Evolutionary conservation across 2,113 vertebrate species (phyloP).

Genomic region (Macrotis lagotis): DNA sequence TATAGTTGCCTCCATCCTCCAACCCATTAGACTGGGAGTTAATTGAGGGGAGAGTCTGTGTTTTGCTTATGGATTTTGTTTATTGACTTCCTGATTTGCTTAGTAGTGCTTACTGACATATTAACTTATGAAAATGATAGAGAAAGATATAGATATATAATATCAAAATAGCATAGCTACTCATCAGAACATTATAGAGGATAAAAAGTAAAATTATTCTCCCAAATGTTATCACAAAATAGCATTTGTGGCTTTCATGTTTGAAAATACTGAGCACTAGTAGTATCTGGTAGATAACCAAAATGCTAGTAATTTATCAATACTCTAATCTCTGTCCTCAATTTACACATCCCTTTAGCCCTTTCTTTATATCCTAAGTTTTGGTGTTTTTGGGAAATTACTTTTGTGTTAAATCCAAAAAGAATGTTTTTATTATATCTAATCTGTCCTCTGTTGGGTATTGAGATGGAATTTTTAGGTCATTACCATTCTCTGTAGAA

Average conservation of each 20-base stretch:
- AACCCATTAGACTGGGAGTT: not conserved
- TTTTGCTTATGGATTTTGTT: no score
- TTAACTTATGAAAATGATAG: not conserved
- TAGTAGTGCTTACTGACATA: not conserved
- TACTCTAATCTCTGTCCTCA: not conserved
- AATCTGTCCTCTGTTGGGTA: not conserved
- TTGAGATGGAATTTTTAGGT: not conserved
- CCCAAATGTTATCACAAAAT: not conserved
- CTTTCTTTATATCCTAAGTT: not conserved
- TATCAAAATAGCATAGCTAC: not conserved
- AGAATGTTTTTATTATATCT: not conserved
- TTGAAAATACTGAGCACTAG: not conserved
- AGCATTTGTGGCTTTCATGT: not conserved
- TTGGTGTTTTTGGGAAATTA: not conserved
- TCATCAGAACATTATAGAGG: not conserved
- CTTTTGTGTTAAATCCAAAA: not conserved
- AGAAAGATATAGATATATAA: not conserved
- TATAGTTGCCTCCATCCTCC: not conserved
- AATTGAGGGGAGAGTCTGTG: not conserved
- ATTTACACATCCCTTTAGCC: not conserved
- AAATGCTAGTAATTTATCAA: not conserved
- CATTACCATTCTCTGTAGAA: not conserved
- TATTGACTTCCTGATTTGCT: not conserved
- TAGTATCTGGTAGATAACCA: not conserved
- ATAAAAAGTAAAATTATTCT: not conserved